Evolutionary conservation across 1,140 invertebrate genomes (phyloP).

Genomic region (Cydia fagiglandana): DNA sequence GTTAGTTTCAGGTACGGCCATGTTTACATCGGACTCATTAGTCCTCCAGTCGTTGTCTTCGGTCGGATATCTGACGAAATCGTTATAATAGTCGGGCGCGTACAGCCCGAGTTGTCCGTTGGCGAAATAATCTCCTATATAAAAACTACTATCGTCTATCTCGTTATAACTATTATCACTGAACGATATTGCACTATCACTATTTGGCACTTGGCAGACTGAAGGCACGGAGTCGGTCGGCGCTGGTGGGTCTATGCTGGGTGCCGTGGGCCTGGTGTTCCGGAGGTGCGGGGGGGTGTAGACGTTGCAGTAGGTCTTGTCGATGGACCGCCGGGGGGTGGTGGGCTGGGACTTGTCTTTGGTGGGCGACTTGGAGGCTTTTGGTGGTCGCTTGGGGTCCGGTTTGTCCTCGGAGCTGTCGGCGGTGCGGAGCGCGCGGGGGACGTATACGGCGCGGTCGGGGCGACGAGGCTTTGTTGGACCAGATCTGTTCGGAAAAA

Average conservation of each 20-base stretch:
- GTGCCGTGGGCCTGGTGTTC: slow-evolving; percentile 58
- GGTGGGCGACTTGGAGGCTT: slow-evolving; percentile 63
- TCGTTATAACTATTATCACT: slow-evolving; percentile 74
- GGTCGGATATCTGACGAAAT: slow-evolving; percentile 51
- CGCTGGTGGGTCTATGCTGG: slow-evolving; percentile 47
- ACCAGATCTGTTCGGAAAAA: slow-evolving; percentile 50
- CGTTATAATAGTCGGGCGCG: slow-evolving; percentile 59
- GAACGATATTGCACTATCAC: slow-evolving; percentile 72
- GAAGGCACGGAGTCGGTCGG: slow-evolving; percentile 62
- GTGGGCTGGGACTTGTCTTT: slow-evolving; percentile 62
- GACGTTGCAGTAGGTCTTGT: slow-evolving; percentile 75
- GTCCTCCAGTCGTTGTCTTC: slow-evolving; percentile 51
- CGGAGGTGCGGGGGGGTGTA: slow-evolving; percentile 75
- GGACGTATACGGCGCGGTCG: slow-evolving; percentile 88
- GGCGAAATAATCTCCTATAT: slow-evolving; percentile 75
- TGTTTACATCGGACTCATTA: slow-evolving; percentile 63
- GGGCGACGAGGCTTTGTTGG: slow-evolving; percentile 81
- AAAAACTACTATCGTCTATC: slow-evolving; percentile 68
- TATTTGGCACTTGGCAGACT: slow-evolving; percentile 72
- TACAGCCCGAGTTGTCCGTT: slow-evolving; percentile 73
- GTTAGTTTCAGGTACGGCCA: slow-evolving; percentile 58
- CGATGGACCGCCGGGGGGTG: slow-evolving; percentile 62
- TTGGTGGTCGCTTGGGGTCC: slow-evolving; percentile 49
- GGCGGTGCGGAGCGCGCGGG: slow-evolving; percentile 82
- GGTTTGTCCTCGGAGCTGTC: slow-evolving; percentile 64